Evolutionary conservation across 2,888 invertebrate species (phyloP).

Genomic region (Eucera pruinosa): DNA sequence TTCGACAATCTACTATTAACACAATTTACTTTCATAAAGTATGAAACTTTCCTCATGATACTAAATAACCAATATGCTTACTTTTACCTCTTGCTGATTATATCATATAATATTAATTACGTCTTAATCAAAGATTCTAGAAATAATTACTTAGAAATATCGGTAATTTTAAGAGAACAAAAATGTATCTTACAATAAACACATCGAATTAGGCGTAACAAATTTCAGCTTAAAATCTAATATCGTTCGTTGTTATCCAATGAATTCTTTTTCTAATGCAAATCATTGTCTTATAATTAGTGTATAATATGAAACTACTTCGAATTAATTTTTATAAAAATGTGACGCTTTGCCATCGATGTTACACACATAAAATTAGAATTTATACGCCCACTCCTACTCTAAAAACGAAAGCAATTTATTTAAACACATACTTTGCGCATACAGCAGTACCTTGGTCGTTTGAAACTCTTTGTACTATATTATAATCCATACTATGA

Average conservation of each 20-base stretch:
- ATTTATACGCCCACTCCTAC: slow-evolving; percentile 4
- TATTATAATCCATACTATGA: not conserved
- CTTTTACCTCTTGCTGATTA: not conserved
- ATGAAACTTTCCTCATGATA: not conserved
- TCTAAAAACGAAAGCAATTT: slow-evolving; percentile 3
- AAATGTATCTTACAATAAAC: not conserved
- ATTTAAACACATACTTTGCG: not conserved
- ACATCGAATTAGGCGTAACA: not conserved
- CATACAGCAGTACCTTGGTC: not conserved
- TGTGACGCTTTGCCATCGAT: not conserved
- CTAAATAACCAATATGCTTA: not conserved
- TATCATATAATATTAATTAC: not conserved
- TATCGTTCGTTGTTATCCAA: not conserved
- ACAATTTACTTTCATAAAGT: not conserved
- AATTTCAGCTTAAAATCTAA: slow-evolving; percentile 5
- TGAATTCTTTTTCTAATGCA: not conserved
- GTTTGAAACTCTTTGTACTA: not conserved
- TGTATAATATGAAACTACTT: slow-evolving; percentile 1
- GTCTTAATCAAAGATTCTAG: not conserved
- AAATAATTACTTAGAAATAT: not conserved
- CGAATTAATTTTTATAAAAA: not conserved
- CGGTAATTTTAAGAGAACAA: not conserved
- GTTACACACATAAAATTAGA: not conserved
- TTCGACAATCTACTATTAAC: too few species aligned
- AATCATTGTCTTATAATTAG: not conserved